Conservation (phyloP, 92 coral and sea anemone genomes). For the Parazoanthus atlanticus region DNA sequence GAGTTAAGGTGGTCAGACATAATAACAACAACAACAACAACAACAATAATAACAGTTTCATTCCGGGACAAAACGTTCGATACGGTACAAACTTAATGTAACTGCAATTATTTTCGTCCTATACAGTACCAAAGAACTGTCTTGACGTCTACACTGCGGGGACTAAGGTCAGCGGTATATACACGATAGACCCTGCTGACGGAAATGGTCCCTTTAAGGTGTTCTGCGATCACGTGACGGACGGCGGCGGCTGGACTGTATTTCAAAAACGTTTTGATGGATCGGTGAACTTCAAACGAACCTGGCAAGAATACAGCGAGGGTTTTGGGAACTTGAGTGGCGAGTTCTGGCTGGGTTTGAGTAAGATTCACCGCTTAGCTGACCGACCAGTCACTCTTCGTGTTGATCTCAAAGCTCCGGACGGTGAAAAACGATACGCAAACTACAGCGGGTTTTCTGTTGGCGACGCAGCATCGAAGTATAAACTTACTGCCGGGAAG, state of each 20-base stretch:
- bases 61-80: no score
- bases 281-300: slow-evolving; percentile 52
- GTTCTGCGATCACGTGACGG: slow-evolving; percentile 64
- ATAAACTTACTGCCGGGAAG: slow-evolving; percentile 58
- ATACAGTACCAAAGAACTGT: slow-evolving; percentile 56
- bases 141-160: slow-evolving; percentile 53
- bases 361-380: slow-evolving; percentile 69
- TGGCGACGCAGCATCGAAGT: slow-evolving; percentile 63
- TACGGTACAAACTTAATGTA: neutral
- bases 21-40: no score
- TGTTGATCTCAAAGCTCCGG: slow-evolving; percentile 71
- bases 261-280: slow-evolving; percentile 75
- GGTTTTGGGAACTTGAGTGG: slow-evolving; percentile 75
- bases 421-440: slow-evolving; percentile 65
- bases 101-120: neutral
- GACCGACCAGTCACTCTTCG: slow-evolving; percentile 58
- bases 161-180: slow-evolving; percentile 52
- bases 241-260: slow-evolving; percentile 79
- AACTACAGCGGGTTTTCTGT: slow-evolving; percentile 66
- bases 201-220: slow-evolving; percentile 55
- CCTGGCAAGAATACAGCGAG: slow-evolving; percentile 50
- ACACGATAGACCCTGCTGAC: slow-evolving; percentile 62
- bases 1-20: no score
- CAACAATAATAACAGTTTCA: no score
- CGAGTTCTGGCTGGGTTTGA: slow-evolving; percentile 78